These are phyloP conservation scores for Tychaedon coryphoeus DNA, from an alignment of 2,113 vertebrate species.

Conservation along the genomic window DNA sequence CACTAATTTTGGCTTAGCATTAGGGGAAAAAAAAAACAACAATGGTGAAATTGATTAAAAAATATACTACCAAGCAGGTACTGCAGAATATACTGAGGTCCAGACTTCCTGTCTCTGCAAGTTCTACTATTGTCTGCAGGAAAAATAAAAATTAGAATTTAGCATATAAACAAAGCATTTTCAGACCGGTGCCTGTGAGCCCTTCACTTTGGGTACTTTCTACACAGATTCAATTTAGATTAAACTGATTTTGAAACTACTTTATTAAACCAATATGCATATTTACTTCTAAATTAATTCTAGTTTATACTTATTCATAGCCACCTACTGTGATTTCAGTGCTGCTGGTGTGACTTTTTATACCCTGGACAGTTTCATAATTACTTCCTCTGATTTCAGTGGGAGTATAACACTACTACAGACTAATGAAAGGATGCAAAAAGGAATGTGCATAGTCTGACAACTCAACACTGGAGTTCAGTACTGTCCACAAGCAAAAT, in stretches of 20 bases:
- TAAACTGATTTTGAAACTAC: neutral
- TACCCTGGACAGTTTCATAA: neutral
- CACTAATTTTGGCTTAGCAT: neutral
- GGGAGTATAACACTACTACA: neutral
- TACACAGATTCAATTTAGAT: neutral
- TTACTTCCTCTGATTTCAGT: neutral
- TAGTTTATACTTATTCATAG: neutral
- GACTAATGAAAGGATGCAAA: neutral
- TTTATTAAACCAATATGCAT: neutral
- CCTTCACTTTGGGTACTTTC: neutral
- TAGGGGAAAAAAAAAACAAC: neutral
- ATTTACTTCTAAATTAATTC: neutral
- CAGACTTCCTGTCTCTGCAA: conserved; percentile 96
- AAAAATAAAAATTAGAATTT: neutral
- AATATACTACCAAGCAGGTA: conserved; percentile 91
- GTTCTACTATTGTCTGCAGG: conserved; percentile 93
- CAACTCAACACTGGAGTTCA: neutral
- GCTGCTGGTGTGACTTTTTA: neutral
- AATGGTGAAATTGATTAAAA: neutral
- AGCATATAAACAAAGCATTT: neutral
- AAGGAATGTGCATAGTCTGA: neutral
- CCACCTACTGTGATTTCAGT: neutral
- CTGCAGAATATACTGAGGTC: conserved; percentile 99
- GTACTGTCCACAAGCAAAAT: neutral
- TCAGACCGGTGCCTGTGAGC: neutral